Percentiles rank a stretch among this genome's conserved stretches.
Evolutionary conservation across 1,140 invertebrate genomes (phyloP).

Genomic region (Neotoxoptera formosana): DNA sequence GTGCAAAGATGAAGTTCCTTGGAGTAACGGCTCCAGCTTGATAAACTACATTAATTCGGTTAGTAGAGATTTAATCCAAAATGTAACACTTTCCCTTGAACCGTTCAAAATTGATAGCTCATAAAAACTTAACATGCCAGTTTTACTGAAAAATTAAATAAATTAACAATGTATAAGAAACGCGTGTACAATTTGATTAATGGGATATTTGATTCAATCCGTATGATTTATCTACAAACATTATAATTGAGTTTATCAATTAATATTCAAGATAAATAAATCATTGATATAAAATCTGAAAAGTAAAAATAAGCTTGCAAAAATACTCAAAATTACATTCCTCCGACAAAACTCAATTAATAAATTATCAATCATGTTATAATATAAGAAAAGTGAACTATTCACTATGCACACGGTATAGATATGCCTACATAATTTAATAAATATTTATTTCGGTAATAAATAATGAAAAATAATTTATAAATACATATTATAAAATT

Average conservation of each 20-base stretch:
- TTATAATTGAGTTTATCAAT: background rate
- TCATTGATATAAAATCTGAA: background rate
- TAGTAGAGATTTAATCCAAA: constrained; percentile 62
- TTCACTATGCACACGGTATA: too few species aligned
- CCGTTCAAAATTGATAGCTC: background rate
- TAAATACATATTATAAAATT: too few species aligned
- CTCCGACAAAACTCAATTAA: background rate
- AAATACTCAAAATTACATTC: background rate
- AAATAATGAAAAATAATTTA: too few species aligned
- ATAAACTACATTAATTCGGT: constrained; percentile 83
- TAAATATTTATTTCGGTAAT: too few species aligned
- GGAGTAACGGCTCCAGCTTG: constrained; percentile 80
- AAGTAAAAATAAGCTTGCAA: background rate
- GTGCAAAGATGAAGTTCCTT: constrained; percentile 76
- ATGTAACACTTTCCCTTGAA: background rate
- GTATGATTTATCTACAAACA: background rate
- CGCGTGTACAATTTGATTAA: background rate
- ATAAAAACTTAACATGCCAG: background rate
- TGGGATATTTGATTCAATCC: background rate
- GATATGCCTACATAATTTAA: too few species aligned
- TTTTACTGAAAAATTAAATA: background rate
- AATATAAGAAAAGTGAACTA: too few species aligned
- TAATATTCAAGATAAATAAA: background rate
- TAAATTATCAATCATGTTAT: background rate
- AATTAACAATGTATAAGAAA: background rate